Percentiles rank a stretch among this genome's conserved stretches.
phyloP scores from a whole-genome alignment of 2,888 invertebrate species.

The Cantharis flavilabris region DNA sequence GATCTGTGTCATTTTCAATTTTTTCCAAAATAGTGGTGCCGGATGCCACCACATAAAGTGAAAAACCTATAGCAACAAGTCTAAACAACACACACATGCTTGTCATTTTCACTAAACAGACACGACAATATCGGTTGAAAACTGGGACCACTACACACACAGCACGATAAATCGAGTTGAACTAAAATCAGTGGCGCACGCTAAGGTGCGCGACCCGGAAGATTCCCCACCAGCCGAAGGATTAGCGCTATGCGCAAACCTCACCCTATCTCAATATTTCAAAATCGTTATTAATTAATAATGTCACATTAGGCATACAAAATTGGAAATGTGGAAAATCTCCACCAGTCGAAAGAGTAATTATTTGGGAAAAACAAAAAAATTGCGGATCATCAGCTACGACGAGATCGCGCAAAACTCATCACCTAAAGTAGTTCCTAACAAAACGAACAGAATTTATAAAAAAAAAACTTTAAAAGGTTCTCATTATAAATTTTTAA shows the following conservation, averaged over 20 bases:
- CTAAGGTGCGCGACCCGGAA: conserved; percentile 30
- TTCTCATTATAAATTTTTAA: not conserved
- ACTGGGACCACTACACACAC: conserved; percentile 13
- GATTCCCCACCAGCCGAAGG: conserved; percentile 24
- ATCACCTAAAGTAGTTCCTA: not conserved
- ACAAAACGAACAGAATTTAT: not conserved
- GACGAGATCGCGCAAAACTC: not conserved
- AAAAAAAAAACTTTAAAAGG: not conserved
- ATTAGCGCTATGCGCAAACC: conserved; percentile 1
- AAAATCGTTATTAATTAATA: not conserved
- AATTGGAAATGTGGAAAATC: no score
- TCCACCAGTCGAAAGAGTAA: not conserved
- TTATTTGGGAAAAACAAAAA: not conserved
- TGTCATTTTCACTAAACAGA: conserved; percentile 9
- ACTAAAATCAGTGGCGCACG: conserved; percentile 27
- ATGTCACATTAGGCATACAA: not conserved
- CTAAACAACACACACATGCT: conserved; percentile 26
- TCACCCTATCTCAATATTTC: conserved; percentile 1
- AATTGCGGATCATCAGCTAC: not conserved
- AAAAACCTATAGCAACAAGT: conserved; percentile 17
- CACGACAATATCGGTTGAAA: conserved; percentile 16
- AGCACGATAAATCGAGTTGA: conserved; percentile 4
- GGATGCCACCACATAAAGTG: conserved; percentile 24
- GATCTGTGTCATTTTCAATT: conserved; percentile 66
- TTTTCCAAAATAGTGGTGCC: conserved; percentile 62